Evolutionary conservation across 2,797 vertebrate species (phyloP).

Genomic region (Dallia pectoralis): DNA sequence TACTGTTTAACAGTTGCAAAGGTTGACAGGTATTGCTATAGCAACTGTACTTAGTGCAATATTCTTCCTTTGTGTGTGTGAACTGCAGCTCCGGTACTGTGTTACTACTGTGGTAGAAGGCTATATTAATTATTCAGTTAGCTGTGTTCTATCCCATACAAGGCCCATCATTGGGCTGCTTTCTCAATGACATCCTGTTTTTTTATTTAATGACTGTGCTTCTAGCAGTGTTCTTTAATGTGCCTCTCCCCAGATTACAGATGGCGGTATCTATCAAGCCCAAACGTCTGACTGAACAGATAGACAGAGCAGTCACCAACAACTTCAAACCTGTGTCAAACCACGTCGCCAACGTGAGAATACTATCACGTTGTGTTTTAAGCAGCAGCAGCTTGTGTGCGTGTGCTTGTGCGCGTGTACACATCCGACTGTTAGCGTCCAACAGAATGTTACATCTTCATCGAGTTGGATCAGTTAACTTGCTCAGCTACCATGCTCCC

Average conservation of each 20-base stretch:
- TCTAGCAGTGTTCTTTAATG: not conserved
- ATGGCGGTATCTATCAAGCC: conserved; percentile 87
- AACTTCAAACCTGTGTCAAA: conserved; percentile 90
- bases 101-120: not conserved
- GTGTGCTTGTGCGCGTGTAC: not conserved
- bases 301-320: conserved; percentile 85
- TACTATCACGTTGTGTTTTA: not conserved
- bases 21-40: conserved; percentile 64
- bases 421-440: not conserved
- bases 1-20: conserved; percentile 24
- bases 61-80: conserved; percentile 8
- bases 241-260: conserved; percentile 72
- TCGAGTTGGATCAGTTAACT: not conserved
- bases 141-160: not conserved
- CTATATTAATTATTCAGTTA: not conserved
- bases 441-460: not conserved
- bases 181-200: not conserved
- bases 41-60: conserved; percentile 50
- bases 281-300: conserved; percentile 83
- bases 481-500: not conserved
- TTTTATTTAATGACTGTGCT: not conserved
- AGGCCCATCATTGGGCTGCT: not conserved
- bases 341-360: conserved; percentile 85
- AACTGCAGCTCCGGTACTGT: not conserved
- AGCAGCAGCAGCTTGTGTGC: not conserved